Base-by-base conservation (phyloP, 1,140 invertebrate genomes). In the Medauroidea extradentata region DNA sequence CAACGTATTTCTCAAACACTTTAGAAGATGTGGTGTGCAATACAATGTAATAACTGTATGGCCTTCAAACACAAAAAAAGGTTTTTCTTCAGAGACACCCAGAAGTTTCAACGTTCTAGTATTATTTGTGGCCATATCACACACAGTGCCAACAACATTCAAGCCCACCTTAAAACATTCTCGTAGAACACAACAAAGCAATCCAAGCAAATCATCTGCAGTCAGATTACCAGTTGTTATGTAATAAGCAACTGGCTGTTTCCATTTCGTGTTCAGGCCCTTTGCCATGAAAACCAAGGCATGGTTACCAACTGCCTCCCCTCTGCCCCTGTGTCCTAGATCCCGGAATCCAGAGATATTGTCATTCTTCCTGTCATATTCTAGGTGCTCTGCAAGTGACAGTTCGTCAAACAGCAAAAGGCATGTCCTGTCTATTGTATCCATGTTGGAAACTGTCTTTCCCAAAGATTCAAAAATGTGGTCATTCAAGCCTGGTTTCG, bases 171-270 rank as follows among this genome's bases (percentile, higher is more conserved):
- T 4, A 34, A 34, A 34, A 34, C 53, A 55, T 19, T 4, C 41
- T 50, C 18, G 3, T 4, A 55, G 16, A 19, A 55, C 53, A 7
- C 8, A 4, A n/a, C 19, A 25, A 4, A 55, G 18, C 16, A 55
- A 21, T 43, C 16, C 34, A n/a, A 41, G 18, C 9, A 55, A 19
- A 18, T 19, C 24, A 19, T 49, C 42, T n/a, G 53, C 19, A 16
- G 5, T 16, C 16, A 49, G 11, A 21, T 19, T 29, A 49, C 24
- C 53, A 4, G 18, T 8, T 19, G 24, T 59, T 21, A 59, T 59
- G 38, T 60, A 59, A 34, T 19, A 59, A 3, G 56, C 56, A 23
- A 59, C 25, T 25, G 57, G 43, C 21, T 59, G 57, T 43, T 59
- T 59, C 57, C 57, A 59, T n/a, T 49, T 16, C 7, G 3, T 7